These are phyloP conservation scores for Labroides dimidiatus DNA, from an alignment of 2,797 vertebrate species.

Conservation along the genomic window DNA sequence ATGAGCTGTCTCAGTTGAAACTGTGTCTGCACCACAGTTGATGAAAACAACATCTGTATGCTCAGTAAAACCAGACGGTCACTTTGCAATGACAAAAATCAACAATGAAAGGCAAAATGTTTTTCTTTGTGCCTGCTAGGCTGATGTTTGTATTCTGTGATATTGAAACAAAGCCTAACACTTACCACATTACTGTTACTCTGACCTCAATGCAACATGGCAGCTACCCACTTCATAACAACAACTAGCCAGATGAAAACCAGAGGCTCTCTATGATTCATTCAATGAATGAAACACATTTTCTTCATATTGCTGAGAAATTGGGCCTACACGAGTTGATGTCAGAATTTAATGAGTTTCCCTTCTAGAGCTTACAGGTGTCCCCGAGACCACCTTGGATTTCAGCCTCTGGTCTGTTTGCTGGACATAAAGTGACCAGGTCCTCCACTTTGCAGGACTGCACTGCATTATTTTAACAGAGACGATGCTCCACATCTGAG, in stretches of 20 bases:
- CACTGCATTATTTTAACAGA: no score
- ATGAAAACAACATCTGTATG: constrained; percentile 23
- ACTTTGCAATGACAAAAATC: constrained; percentile 30
- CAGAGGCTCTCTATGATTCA: no score
- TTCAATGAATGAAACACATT: no score
- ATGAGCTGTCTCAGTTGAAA: constrained; percentile 41
- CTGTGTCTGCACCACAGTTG: constrained; percentile 23
- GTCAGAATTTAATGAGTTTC: no score
- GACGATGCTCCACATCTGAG: no score
- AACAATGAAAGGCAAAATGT: constrained; percentile 9
- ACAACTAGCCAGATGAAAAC: neutral
- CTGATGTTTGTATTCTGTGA: neutral
- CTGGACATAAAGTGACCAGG: no score
- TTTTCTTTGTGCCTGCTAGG: neutral
- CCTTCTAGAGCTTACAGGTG: no score
- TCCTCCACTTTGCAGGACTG: no score
- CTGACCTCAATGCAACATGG: neutral
- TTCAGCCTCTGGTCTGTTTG: no score
- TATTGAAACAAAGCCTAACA: no score
- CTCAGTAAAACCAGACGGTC: constrained; percentile 34
- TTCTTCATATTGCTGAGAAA: neutral
- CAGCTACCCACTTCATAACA: neutral
- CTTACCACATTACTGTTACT: neutral
- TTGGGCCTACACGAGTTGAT: no score
- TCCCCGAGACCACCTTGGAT: no score